phyloP scores from a whole-genome alignment of 2,113 vertebrate genomes.

The Nettapus auritus region DNA sequence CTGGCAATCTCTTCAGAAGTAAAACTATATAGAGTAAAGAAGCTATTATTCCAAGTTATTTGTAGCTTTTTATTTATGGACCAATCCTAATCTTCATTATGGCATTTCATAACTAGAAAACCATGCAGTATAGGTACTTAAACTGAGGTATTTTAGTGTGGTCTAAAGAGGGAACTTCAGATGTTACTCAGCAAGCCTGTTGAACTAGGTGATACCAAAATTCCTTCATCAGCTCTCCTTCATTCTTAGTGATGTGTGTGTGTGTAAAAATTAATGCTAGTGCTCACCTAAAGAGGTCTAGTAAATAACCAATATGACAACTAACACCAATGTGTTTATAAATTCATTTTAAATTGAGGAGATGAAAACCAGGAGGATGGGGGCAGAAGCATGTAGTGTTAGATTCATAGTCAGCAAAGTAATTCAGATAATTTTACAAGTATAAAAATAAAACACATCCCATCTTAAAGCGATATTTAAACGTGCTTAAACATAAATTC shows the following conservation, averaged over 20 bases:
- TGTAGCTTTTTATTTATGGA: background rate
- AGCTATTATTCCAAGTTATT: background rate
- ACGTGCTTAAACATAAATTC: background rate
- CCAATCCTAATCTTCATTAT: background rate
- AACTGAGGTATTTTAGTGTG: background rate
- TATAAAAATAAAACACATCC: background rate
- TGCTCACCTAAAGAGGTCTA: background rate
- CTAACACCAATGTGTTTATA: background rate
- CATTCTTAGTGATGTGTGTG: background rate
- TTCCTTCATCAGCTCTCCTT: background rate
- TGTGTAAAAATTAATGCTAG: background rate
- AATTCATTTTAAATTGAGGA: background rate
- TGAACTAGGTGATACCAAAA: background rate
- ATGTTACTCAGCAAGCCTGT: background rate
- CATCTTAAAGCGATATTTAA: background rate
- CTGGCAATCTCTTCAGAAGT: background rate
- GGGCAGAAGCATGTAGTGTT: background rate
- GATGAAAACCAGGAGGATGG: background rate
- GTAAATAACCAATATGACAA: background rate
- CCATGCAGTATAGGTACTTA: background rate
- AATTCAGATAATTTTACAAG: background rate
- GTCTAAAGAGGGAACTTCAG: background rate
- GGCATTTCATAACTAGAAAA: background rate
- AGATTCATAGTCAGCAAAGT: background rate
- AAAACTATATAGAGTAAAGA: background rate